phyloP scores from a whole-genome alignment of 1,140 invertebrate genomes.

The Drosophila tsacasi region DNA sequence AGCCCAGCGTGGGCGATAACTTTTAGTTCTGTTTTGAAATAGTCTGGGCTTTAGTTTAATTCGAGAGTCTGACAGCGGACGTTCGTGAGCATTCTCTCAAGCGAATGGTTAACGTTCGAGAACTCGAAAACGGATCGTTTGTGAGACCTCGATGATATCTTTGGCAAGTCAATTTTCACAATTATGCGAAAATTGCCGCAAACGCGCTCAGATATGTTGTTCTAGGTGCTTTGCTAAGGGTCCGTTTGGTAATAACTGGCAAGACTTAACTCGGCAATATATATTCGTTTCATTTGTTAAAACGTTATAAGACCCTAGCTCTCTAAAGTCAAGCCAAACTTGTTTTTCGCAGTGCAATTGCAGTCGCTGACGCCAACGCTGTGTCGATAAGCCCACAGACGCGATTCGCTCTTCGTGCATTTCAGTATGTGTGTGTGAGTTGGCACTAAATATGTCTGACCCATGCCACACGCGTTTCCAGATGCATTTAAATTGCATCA shows the following conservation, averaged over 20 bases:
- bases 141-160: not conserved
- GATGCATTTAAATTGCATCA: conserved; percentile 43
- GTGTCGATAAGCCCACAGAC: conserved; percentile 17
- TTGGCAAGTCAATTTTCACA: not conserved
- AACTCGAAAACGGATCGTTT: not conserved
- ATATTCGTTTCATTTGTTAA: too few relatives aligned
- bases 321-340: too few relatives aligned
- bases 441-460: conserved; percentile 58
- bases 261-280: not conserved
- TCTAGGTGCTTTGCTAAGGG: too few relatives aligned
- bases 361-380: conserved; percentile 14
- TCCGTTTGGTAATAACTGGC: not conserved
- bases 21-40: not conserved
- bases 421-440: conserved; percentile 20
- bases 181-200: not conserved
- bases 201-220: not conserved
- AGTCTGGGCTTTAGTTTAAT: not conserved
- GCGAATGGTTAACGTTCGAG: too few relatives aligned
- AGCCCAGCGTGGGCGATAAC: not conserved
- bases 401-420: conserved; percentile 5
- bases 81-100: too few relatives aligned
- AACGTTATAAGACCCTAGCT: too few relatives aligned
- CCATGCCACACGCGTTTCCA: conserved; percentile 45
- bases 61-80: not conserved
- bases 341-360: conserved; percentile 22